A percentile compares a stretch with the other conserved stretches of the same genome.
These are phyloP conservation scores for Sisyra nigra DNA, from an alignment of 2,888 invertebrate species.

Conservation along the genomic window DNA sequence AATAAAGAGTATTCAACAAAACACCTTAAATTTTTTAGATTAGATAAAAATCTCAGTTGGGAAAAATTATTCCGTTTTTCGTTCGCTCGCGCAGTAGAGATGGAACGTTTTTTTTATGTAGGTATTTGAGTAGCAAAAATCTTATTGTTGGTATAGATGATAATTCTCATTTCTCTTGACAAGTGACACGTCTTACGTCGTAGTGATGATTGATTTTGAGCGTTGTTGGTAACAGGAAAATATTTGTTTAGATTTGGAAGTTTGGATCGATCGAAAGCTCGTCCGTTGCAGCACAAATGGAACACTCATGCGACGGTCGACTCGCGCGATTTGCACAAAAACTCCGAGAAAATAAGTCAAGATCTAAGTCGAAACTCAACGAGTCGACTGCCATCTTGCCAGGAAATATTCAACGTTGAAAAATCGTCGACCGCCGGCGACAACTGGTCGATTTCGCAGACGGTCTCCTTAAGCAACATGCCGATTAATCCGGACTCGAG, in stretches of 20 bases:
- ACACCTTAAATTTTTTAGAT: no score
- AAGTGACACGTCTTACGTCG: no score
- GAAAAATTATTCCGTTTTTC: no score
- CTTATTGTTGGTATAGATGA: no score
- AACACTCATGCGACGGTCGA: constrained; percentile 20
- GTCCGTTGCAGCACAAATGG: constrained; percentile 21
- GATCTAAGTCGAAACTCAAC: constrained; percentile 16
- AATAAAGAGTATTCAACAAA: no score
- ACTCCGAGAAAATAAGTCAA: not conserved
- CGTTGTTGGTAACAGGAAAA: no score
- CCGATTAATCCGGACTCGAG: constrained; percentile 23
- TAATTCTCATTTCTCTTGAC: no score
- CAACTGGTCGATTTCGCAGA: constrained; percentile 30
- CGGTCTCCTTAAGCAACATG: constrained; percentile 44
- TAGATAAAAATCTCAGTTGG: no score
- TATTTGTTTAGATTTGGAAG: constrained; percentile 41
- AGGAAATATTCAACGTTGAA: not conserved
- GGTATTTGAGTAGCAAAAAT: no score
- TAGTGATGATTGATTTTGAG: no score
- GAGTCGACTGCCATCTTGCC: not conserved
- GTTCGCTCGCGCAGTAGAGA: no score
- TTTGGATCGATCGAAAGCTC: constrained; percentile 38
- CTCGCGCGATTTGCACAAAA: constrained; percentile 21
- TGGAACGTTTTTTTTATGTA: no score
- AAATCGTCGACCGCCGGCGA: constrained; percentile 13